These are phyloP conservation scores for Sander vitreus DNA, from an alignment of 2,113 vertebrate species.

Conservation along the genomic window DNA sequence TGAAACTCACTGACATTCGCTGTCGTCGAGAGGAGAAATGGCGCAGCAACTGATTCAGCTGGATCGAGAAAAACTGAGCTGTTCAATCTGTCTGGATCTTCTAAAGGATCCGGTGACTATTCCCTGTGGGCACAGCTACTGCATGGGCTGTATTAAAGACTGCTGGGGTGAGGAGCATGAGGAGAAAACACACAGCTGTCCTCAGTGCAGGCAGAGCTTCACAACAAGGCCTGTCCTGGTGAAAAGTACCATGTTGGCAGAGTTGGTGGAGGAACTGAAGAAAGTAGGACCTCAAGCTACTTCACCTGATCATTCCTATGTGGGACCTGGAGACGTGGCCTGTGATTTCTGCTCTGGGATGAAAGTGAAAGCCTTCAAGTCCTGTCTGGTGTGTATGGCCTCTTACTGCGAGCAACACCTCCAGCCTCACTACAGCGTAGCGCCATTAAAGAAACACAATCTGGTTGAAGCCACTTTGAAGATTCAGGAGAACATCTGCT, in stretches of 20 bases:
- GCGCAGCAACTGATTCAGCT: not conserved
- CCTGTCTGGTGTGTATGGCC: slow-evolving; percentile 35
- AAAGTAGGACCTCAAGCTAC: not conserved
- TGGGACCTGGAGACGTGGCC: slow-evolving; percentile 29
- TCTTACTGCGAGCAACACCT: slow-evolving; percentile 22
- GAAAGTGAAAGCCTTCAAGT: slow-evolving; percentile 31
- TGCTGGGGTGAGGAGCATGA: not conserved
- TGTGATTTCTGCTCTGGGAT: slow-evolving; percentile 29
- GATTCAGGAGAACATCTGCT: slow-evolving; percentile 28
- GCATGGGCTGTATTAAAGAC: slow-evolving; percentile 29
- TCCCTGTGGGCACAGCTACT: slow-evolving; percentile 24
- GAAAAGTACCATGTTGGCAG: slow-evolving; percentile 31
- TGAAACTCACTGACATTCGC: slow-evolving; percentile 3
- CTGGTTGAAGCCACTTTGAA: not conserved
- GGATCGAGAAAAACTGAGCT: slow-evolving; percentile 9
- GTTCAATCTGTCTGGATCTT: slow-evolving; percentile 26
- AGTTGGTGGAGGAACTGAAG: not conserved
- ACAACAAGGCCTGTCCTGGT: slow-evolving; percentile 21
- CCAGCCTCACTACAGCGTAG: not conserved
- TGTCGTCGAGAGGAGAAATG: not conserved
- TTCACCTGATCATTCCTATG: slow-evolving; percentile 5
- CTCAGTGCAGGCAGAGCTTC: slow-evolving; percentile 38
- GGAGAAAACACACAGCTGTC: slow-evolving; percentile 10
- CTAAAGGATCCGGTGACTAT: slow-evolving; percentile 11
- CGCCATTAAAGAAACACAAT: not conserved